Percentiles rank a stretch among this genome's conserved stretches.
phyloP scores from a whole-genome alignment of 1,140 invertebrate species.

The Melitaea cinxia region DNA sequence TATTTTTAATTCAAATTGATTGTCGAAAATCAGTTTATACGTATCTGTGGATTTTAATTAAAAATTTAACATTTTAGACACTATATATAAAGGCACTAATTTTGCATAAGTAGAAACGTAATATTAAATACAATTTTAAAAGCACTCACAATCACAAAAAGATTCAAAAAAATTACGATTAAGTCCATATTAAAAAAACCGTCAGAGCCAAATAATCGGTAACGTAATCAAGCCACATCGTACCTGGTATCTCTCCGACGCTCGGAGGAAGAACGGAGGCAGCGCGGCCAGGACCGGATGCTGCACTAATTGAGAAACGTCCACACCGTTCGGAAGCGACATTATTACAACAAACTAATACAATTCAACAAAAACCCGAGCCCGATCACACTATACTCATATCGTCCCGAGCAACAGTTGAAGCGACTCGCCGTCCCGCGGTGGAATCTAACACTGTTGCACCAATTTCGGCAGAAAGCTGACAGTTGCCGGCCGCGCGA shows the following conservation, averaged over 20 bases:
- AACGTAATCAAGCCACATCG: neutral
- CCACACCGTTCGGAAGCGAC: conserved; percentile 90
- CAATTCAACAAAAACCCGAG: neutral
- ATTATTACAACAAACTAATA: conserved; percentile 76
- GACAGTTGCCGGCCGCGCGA: conserved; percentile 59
- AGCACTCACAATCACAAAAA: no score
- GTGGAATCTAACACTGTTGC: conserved; percentile 68
- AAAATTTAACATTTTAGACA: no score
- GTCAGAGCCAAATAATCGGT: neutral
- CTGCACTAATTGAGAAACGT: conserved; percentile 91
- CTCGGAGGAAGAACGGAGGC: conserved; percentile 92
- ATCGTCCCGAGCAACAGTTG: conserved; percentile 42
- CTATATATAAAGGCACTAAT: no score
- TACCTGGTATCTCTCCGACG: conserved; percentile 94
- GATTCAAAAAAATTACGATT: no score
- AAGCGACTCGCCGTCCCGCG: conserved; percentile 45
- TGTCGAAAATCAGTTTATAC: no score
- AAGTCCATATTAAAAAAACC: neutral
- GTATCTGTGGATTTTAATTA: no score
- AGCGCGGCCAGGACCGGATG: conserved; percentile 90
- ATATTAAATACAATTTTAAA: no score
- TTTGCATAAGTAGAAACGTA: no score
- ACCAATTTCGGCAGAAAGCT: conserved; percentile 54
- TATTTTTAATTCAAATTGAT: no score
- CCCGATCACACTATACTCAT: conserved; percentile 9